A percentile compares a stretch with the other conserved stretches of the same genome.
Evolutionary conservation across 2,888 invertebrate genomes (phyloP).

Genomic region (Amorpha juglandis): DNA sequence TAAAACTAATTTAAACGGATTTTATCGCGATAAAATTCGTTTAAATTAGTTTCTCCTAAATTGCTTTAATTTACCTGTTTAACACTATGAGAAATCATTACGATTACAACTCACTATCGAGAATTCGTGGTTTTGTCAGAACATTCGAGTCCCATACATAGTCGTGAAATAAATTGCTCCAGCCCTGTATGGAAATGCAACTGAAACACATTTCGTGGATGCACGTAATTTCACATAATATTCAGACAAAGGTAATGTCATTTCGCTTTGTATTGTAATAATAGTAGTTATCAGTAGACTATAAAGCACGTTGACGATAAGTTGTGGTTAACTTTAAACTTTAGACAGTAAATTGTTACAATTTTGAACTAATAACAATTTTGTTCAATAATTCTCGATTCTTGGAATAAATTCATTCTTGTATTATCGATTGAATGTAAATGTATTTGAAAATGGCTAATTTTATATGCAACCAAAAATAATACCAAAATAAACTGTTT

Average conservation of each 20-base stretch:
- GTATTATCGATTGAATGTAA: too few relatives aligned
- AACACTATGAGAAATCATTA: not conserved
- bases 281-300: not conserved
- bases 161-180: slow-evolving; percentile 47
- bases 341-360: too few relatives aligned
- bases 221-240: slow-evolving; percentile 32
- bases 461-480: not conserved
- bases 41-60: too few relatives aligned
- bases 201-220: slow-evolving; percentile 30
- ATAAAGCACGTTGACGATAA: too few relatives aligned
- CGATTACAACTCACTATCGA: not conserved
- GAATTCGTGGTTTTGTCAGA: slow-evolving; percentile 9
- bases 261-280: not conserved
- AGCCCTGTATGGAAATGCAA: slow-evolving; percentile 41
- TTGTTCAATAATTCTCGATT: too few relatives aligned
- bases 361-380: too few relatives aligned
- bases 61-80: too few relatives aligned
- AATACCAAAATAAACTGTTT: not conserved
- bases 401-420: too few relatives aligned
- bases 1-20: too few relatives aligned
- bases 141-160: slow-evolving; percentile 33
- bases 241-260: slow-evolving; percentile 1
- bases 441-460: not conserved
- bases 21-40: too few relatives aligned
- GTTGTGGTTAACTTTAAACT: too few relatives aligned